Conservation (phyloP, 2,888 invertebrate species). For the Chesias legatella region DNA sequence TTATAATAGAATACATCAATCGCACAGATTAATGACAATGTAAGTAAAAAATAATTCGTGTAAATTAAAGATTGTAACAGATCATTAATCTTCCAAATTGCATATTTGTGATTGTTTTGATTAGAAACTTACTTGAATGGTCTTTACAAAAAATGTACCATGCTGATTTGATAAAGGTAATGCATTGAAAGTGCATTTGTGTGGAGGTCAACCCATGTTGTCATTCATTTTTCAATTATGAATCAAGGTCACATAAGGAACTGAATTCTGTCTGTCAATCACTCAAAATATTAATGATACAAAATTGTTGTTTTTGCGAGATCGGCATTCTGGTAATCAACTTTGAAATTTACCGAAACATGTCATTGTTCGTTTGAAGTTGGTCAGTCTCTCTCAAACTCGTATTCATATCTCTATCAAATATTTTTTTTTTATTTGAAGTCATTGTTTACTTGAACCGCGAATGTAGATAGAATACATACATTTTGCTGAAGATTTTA, state of each 20-base stretch:
- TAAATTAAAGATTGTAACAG: no score
- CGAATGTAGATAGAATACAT: no score
- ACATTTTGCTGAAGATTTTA: no score
- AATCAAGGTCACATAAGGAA: conserved; percentile 17
- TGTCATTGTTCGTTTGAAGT: conserved; percentile 7
- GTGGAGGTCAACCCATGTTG: conserved; percentile 12
- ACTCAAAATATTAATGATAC: conserved; percentile 19
- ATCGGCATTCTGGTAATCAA: conserved; percentile 11
- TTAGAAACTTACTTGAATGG: background rate
- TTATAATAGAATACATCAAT: background rate
- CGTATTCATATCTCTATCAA: no score
- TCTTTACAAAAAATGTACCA: conserved; percentile 9
- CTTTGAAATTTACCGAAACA: conserved; percentile 20
- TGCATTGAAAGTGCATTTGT: conserved; percentile 13
- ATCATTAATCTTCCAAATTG: no score
- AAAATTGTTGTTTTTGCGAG: conserved; percentile 17
- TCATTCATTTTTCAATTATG: conserved; percentile 23
- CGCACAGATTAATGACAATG: background rate
- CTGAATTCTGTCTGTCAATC: conserved; percentile 28
- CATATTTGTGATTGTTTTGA: no score
- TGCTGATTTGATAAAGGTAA: conserved; percentile 11
- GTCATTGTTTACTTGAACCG: no score
- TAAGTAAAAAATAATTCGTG: no score
- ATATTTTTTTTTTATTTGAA: conserved; percentile 1
- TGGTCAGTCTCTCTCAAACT: no score